These are phyloP conservation scores for Garrulus glandarius DNA, from an alignment of 2,797 vertebrate genomes.

Conservation along the genomic window DNA sequence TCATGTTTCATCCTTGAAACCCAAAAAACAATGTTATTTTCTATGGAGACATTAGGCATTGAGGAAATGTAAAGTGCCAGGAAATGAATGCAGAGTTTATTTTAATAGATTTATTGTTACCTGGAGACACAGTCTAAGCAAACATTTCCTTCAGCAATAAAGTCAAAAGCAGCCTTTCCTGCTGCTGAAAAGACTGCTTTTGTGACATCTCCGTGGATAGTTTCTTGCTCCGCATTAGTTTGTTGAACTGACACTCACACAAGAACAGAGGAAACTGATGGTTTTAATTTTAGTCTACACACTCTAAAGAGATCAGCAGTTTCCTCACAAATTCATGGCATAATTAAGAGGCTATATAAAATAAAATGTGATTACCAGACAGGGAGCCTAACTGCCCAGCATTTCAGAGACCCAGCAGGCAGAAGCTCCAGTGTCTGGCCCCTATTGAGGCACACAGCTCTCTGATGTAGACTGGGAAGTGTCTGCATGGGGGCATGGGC, in stretches of 20 bases:
- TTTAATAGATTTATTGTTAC: slow-evolving; percentile 48
- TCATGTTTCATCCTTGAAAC: not conserved
- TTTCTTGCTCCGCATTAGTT: not conserved
- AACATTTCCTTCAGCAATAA: slow-evolving; percentile 17
- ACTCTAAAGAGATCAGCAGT: not conserved
- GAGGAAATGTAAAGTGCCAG: not conserved
- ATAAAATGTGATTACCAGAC: not conserved
- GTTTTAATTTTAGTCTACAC: not conserved
- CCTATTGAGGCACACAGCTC: fast-evolving
- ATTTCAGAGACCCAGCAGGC: not conserved
- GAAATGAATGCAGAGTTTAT: not conserved
- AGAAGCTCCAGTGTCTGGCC: not conserved
- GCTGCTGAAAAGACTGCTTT: not conserved
- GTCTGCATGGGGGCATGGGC: not conserved
- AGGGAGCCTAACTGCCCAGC: not conserved
- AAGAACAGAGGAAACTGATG: not conserved
- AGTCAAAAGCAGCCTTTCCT: not conserved
- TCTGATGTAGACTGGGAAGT: not conserved
- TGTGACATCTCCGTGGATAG: not conserved
- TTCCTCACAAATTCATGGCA: not conserved
- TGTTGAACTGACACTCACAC: not conserved
- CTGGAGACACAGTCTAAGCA: slow-evolving; percentile 10
- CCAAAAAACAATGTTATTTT: not conserved
- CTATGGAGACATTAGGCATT: not conserved
- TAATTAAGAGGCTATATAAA: slow-evolving; percentile 4